Evolutionary conservation across 2,888 invertebrate species (phyloP), one percentile per base, ranked within the genome.

Genomic region (Heliothis peltigera): DNA sequence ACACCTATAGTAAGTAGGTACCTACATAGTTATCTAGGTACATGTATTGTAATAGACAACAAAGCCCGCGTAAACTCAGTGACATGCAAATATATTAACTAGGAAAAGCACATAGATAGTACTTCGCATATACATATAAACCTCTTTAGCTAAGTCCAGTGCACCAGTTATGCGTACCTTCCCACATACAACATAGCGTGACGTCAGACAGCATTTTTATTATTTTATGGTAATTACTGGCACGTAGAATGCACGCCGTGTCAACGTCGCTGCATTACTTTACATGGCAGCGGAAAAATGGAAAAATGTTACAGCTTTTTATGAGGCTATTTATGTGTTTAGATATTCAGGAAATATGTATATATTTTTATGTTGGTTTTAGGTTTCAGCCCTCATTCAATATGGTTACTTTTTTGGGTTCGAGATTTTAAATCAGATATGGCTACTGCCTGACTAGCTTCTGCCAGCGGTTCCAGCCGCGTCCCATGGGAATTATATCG

Each of bases 221-320:
- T 77, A 73, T 73, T 78, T 70, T 80, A 78, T 80, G 80, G 66
- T 79, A 79, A 79, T 78, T 70, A 68, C 10, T 28, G 10, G 28
- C 28, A 28, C 42, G 42, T 32, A 57, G 52, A 32, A 55, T 72
- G 64, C 65, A 68, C 54, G 59, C 59, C n/a, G 28, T 52, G 60
- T 70, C 69, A 75, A 51, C 42, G 18, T 48, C 21, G 19, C 72
- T 64, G 60, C 69, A 75, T 76, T 73, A 51, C 58, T 58, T 66
- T 66, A 66, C 75, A 66, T 65, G 73, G 57, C 60, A 39, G 59
- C 54, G 70, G 55, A 61, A 75, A 73, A 56, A 22, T 59, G 70
- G 55, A 61, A 75, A 73, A 56, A 22, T 59, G 52, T n/a, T 56
- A 35, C 8, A 47, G 39, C 17, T 47, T 74, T 71, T 64, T 64